A percentile compares a stretch with the other conserved stretches of the same genome.
phyloP scores from a whole-genome alignment of 1,140 invertebrate species.

The Melitaea cinxia region DNA sequence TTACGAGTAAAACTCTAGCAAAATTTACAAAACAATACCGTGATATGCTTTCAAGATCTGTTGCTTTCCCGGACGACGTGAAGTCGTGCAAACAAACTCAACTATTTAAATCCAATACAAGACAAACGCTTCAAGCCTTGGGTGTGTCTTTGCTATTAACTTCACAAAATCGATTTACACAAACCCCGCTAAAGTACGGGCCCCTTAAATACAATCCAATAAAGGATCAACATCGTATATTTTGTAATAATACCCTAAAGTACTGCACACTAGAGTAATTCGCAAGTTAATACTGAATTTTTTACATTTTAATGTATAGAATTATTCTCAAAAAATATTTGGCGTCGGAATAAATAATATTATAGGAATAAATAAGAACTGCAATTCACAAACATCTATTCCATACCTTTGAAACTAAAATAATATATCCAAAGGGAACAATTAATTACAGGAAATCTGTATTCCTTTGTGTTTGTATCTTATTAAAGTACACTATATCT shows the following conservation, averaged over 20 bases:
- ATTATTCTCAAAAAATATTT: conserved; percentile 1
- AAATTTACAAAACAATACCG: conserved; percentile 40
- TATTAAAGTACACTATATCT: conserved; percentile 12
- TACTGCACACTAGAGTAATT: conserved; percentile 44
- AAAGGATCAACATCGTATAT: conserved; percentile 36
- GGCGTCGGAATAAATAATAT: neutral
- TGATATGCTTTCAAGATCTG: conserved; percentile 61
- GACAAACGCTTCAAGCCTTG: conserved; percentile 51
- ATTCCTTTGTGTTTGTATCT: neutral
- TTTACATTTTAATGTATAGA: conserved; percentile 2
- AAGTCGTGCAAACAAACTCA: conserved; percentile 34
- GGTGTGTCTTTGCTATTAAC: conserved; percentile 38
- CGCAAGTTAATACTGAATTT: conserved; percentile 53
- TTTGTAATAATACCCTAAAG: conserved; percentile 46
- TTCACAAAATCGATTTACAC: conserved; percentile 50
- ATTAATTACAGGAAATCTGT: neutral
- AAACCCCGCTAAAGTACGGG: conserved; percentile 28
- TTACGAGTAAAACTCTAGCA: conserved; percentile 35
- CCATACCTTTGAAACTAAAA: neutral
- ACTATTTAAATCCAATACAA: conserved; percentile 23
- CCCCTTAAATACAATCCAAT: conserved; percentile 30
- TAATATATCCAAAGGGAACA: neutral
- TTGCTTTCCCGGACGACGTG: conserved; percentile 29
- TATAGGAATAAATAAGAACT: conserved; percentile 1
- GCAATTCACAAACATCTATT: neutral